Evolutionary conservation across 1,140 invertebrate genomes (phyloP).

Genomic region (Pissodes strobi): DNA sequence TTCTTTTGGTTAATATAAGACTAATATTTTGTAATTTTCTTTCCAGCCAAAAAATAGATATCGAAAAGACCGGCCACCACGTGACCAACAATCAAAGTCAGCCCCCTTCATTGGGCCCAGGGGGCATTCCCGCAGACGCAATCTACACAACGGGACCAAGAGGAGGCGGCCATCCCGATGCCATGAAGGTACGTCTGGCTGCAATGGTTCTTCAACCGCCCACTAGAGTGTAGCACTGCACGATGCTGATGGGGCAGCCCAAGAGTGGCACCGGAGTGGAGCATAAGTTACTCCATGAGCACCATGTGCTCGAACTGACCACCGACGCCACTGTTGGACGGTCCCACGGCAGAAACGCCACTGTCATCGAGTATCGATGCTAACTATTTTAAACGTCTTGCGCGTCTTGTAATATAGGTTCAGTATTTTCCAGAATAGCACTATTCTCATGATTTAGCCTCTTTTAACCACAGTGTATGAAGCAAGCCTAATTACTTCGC

Average conservation of each 20-base stretch:
- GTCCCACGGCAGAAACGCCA: constrained; percentile 43
- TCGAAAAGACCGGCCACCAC: constrained; percentile 52
- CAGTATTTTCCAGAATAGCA: too few relatives aligned
- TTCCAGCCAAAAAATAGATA: constrained; percentile 63
- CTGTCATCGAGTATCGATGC: constrained; percentile 52
- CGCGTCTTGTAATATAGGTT: neutral
- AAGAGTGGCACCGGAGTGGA: neutral
- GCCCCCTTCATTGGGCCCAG: constrained; percentile 42
- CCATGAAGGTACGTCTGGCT: constrained; percentile 79
- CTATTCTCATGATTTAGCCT: too few relatives aligned
- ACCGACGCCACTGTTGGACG: constrained; percentile 16
- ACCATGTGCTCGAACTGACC: constrained; percentile 5
- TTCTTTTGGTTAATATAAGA: too few relatives aligned
- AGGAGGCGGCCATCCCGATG: constrained; percentile 56
- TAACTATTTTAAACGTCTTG: constrained; percentile 38
- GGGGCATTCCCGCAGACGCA: constrained; percentile 62
- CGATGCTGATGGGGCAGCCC: constrained; percentile 37
- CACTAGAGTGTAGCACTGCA: constrained; percentile 73
- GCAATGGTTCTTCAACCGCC: constrained; percentile 77
- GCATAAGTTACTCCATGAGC: neutral
- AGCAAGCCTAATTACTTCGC: too few relatives aligned
- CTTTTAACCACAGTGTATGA: too few relatives aligned
- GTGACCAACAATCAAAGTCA: neutral
- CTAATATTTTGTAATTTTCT: too few relatives aligned
- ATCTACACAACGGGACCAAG: constrained; percentile 60